Conservation (phyloP, 2,797 vertebrate species). For the Lithobates sylvaticus region DNA sequence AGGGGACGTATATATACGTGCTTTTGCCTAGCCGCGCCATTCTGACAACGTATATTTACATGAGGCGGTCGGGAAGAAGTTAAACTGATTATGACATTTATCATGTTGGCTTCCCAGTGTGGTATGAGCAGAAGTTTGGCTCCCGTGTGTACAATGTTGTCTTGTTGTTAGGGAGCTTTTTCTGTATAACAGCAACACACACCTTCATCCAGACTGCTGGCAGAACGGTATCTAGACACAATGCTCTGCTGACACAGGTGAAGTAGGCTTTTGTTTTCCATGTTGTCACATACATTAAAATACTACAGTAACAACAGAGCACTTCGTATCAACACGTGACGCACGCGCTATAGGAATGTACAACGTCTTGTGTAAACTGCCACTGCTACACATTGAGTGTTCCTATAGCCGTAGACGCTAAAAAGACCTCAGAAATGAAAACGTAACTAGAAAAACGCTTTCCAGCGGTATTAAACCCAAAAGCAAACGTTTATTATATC, state of each 20-base stretch:
- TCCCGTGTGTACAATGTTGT: too few relatives aligned
- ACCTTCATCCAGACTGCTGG: background rate
- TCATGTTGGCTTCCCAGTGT: too few relatives aligned
- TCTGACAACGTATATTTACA: too few relatives aligned
- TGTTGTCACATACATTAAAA: background rate
- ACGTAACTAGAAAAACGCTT: too few relatives aligned
- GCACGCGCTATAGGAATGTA: background rate
- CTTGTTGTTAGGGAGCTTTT: constrained; percentile 3
- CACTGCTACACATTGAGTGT: background rate
- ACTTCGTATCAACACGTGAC: constrained; percentile 1
- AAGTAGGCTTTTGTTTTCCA: background rate
- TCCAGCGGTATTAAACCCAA: too few relatives aligned
- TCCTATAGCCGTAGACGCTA: background rate
- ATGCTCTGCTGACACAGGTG: constrained; percentile 13
- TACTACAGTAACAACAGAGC: constrained; percentile 7
- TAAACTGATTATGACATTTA: too few relatives aligned
- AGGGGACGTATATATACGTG: too few relatives aligned
- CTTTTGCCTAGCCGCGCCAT: too few relatives aligned
- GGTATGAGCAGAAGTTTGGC: too few relatives aligned
- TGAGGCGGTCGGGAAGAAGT: too few relatives aligned
- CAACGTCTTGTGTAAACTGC: background rate
- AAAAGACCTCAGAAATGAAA: too few relatives aligned
- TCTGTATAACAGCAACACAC: background rate
- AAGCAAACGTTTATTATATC: too few relatives aligned
- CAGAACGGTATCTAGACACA: constrained; percentile 20